Evolutionary conservation across 2,888 invertebrate genomes (phyloP).

Genomic region (Pyrgus malvae): DNA sequence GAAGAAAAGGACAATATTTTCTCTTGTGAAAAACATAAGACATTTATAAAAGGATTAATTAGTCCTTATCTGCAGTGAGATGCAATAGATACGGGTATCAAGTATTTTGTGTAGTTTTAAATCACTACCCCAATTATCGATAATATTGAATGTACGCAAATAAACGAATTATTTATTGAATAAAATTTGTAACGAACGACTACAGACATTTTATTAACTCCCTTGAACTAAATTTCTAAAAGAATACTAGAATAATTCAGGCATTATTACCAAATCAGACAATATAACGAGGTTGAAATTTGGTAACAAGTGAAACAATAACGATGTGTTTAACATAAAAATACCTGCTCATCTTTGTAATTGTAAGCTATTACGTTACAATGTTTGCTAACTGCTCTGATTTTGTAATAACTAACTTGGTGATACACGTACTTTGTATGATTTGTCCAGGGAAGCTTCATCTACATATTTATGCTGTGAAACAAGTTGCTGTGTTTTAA

Average conservation of each 20-base stretch:
- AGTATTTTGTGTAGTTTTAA: too few species aligned
- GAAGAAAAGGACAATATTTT: not conserved
- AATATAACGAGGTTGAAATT: not conserved
- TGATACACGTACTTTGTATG: too few species aligned
- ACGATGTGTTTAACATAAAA: conserved; percentile 11
- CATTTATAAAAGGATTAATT: not conserved
- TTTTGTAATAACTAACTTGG: not conserved
- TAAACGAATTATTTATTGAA: conserved; percentile 18
- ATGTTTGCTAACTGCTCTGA: not conserved
- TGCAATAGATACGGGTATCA: too few species aligned
- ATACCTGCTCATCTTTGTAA: conserved; percentile 2
- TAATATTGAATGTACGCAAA: too few species aligned
- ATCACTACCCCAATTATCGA: too few species aligned
- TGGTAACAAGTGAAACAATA: conserved; percentile 7
- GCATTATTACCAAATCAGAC: not conserved
- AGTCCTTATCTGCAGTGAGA: not conserved
- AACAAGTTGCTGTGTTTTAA: too few species aligned
- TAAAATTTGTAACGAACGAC: conserved; percentile 4
- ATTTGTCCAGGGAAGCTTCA: too few species aligned
- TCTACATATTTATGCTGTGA: too few species aligned
- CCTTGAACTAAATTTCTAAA: not conserved
- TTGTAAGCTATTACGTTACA: not conserved
- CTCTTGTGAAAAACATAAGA: too few species aligned
- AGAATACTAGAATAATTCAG: not conserved
- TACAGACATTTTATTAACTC: not conserved